Evolutionary conservation across 2,113 vertebrate genomes (phyloP), one percentile per base, ranked within the genome.

Genomic region (Poicephalus meyeri): DNA sequence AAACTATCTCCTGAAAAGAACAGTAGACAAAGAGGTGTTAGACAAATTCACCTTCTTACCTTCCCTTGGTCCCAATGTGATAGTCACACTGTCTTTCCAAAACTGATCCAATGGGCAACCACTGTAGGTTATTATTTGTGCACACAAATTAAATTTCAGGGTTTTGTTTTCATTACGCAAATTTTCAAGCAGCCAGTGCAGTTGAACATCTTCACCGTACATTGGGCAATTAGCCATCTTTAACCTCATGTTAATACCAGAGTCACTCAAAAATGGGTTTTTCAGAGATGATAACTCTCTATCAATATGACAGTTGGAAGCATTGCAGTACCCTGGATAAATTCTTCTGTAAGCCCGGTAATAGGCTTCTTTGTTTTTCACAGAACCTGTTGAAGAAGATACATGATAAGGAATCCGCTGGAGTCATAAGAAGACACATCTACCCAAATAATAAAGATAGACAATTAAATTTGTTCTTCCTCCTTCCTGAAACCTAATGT

Each of bases 131-230:
- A 97, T 74, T 86, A 94, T 94, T 65, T 97, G 95, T 31, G 95
- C 96, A 0, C 72, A 90, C 74, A 97, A 91, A 87, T 97, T 96
- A 72, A 97, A 97, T 44, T 91, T 97, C 49, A 95, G 84, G 49
- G 31, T 92, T 94, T 97, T 97, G 64, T 64, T 85, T 65, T 97
- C 95, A 44, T 41, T 70, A 24, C 88, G 91, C 37, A 97, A 33
- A 71, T 97, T 97, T 93, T 95, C 93, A n/a, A 97, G 96, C 58
- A 96, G 31, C 96, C 96, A 97, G 16, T 94, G 81, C 20, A 97
- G 82, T 0, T 95, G 95, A 68, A 95, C 91, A 18, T 97, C 96
- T 96, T 97, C 93, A n/a, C 96, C 96, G 1, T 97, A 97, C 70
- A 96, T 91, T 39, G 96, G 97, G 39, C 95, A 95, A 47, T 97